phyloP scores from a whole-genome alignment of 2,888 invertebrate genomes.

The Actias luna region DNA sequence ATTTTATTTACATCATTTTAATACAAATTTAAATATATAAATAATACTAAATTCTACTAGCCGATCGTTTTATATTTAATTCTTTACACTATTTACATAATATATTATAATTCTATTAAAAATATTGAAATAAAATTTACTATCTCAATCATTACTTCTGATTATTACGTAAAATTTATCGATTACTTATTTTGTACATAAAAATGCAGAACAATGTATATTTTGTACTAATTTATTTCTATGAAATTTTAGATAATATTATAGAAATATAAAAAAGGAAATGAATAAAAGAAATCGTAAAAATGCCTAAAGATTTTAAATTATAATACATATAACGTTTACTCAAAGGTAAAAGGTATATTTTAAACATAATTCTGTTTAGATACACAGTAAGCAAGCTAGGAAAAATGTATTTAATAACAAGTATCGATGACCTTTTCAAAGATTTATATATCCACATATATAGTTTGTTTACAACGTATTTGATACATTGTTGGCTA shows the following conservation, averaged over 20 bases:
- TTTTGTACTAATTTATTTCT: conserved; percentile 51
- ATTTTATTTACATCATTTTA: conserved; percentile 23
- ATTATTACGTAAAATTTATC: conserved; percentile 14
- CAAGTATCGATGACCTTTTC: no score
- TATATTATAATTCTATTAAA: conserved; percentile 31
- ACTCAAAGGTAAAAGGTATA: not conserved
- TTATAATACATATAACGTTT: not conserved
- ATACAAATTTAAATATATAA: conserved; percentile 11
- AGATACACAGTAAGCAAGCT: not conserved
- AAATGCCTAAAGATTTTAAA: not conserved
- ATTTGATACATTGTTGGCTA: no score
- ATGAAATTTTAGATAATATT: conserved; percentile 25
- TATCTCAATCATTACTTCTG: conserved; percentile 19
- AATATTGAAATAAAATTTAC: not conserved
- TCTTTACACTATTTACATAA: conserved; percentile 70
- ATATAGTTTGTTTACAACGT: no score
- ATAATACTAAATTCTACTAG: conserved; percentile 39
- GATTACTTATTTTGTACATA: conserved; percentile 47
- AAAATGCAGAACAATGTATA: conserved; percentile 33
- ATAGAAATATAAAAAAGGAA: conserved; percentile 31
- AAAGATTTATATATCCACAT: no score
- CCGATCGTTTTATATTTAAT: conserved; percentile 30
- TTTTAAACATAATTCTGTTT: not conserved
- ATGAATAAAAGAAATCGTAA: conserved; percentile 29
- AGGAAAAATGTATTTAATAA: not conserved